Evolutionary conservation across 1,140 invertebrate species (phyloP), one percentile per base, ranked within the genome.

Genomic region (Drosophila truncata): DNA sequence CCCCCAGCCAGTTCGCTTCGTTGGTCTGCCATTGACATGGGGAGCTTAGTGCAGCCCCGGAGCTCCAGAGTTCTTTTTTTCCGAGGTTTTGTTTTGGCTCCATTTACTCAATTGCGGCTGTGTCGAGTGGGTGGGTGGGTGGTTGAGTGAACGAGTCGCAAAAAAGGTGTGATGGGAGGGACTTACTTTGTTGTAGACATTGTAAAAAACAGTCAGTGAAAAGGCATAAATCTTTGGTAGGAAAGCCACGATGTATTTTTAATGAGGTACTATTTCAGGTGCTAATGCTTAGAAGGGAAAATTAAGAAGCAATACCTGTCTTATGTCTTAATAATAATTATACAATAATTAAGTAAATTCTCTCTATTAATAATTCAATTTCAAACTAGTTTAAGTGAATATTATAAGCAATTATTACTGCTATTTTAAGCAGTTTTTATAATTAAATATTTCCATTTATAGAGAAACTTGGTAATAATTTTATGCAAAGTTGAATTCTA

Each of bases 91-190:
- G 37, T 66, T 70, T 66, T 54, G 42, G 33, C 70, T 72, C 67
- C 66, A 72, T 76, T 76, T 65, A 54, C 60, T 65, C 50, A 62
- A 52, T 76, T 58, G 71, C 41, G 52, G 59, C 37, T 35, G 49
- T 35, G 63, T 47, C 47, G 70, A 63, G 44, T 46, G 44, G 44
- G 44, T 46, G 44, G 44, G 69, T 72, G 57, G 69, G 18, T 20
- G 18, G 14, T 31, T 29, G 25, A 4, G 25, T 44, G 42, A 10
- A 4, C 25, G 71, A 67, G 66, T 29, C 37, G 29, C 23, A 9
- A 59, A 35, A 52, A 35, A 54, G 47, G 61, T 64, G 66, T 29
- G 27, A 52, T 49, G 47, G 27, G 23, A 37, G 39, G 47, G 47
- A 33, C 57, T 33, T 31, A 44, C 47, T 72, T 52, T 52, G 55